Evolutionary conservation across 1,140 invertebrate species (phyloP), one percentile per base, ranked within the genome.

Genomic region (Megathymus violae): DNA sequence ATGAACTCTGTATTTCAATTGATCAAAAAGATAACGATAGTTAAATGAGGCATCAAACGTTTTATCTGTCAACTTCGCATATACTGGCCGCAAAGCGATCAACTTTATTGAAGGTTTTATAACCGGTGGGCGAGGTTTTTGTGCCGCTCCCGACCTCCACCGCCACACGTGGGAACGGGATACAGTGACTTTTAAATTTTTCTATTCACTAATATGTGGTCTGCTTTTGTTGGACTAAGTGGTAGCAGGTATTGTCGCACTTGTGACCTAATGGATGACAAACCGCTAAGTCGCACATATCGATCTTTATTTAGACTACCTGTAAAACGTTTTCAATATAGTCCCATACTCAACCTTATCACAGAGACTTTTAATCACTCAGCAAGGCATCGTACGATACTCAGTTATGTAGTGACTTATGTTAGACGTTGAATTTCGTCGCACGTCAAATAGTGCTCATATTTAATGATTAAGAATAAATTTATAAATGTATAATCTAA

Each of bases 21-120:
- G n/a, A n/a, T n/a, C n/a, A n/a, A n/a, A n/a, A n/a, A n/a, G n/a
- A n/a, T n/a, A n/a, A n/a, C n/a, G n/a, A n/a, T n/a, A n/a, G n/a
- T n/a, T n/a, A n/a, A n/a, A n/a, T n/a, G n/a, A n/a, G n/a, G 27
- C 27, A 7, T 31, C 3, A 31, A 31, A 31, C 4, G 25, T 38
- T 71, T 67, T 52, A 66, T 78, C 67, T 76, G 11, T 11, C 1
- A 17, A 19, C 62, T 72, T 68, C 52, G 3, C 61, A 52, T 75
- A 67, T 80, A 77, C 78, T 71, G 51, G 78, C 63, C 62, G 74
- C 71, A 52, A 76, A 69, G 67, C 71, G 74, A 80, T 81, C 80
- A 67, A 71, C 76, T 88, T 84, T 87, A 85, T 82, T 82, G 77
- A 84, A 74, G 79, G 76, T 85, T 84, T 86, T 86, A 88, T 84